Evolutionary conservation across 2,797 vertebrate genomes (phyloP), one percentile per base, ranked within the genome.

Genomic region (Synaphobranchus kaupii): DNA sequence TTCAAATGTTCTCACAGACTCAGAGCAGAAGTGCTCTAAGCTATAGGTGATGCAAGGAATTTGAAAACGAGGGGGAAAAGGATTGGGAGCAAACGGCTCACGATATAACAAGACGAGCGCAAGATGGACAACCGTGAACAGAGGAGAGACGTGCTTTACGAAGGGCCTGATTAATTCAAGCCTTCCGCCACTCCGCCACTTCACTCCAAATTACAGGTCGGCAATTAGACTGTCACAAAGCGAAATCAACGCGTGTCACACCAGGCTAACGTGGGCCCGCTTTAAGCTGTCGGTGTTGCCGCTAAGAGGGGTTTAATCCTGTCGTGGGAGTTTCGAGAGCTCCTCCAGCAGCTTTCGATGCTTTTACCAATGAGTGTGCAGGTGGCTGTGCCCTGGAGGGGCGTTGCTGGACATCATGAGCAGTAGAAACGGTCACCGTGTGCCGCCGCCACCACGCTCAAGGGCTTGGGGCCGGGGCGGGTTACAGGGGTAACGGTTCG

Each of bases 251-350:
- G 25, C 25, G 2, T 9, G 60, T 66, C 6, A 0, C 39, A 10
- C 39, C 44, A 9, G 10, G 20, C 71, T 44, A 76, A 76, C 17
- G 34, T 2, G 66, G 34, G 39, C 76, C 76, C 4, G 76, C 44
- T 50, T 76, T 71, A 52, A 50, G 7, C 47, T 22, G 9, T 5
- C 8, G 60, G 60, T 66, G 60, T 25, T 20, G 2, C 48, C 15
- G 22, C 63, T 48, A 80, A 80, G 28, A 63, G 39, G n/a, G 2
- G 20, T 39, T 34, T 71, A 58, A 87, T 73, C 31, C 50, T n/a
- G 83, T 76, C 44, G 48, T 54, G 48, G 25, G 20, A 85, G 86
- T 39, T n/a, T 85, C 86, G 73, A 56, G 73, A 25, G 17, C 54
- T 78, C 56, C 25, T 66, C 71, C 10, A 28, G 17, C n/a, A 25